Percentiles rank a stretch among this genome's conserved stretches.
These are phyloP conservation scores for Halisarca cf. caerulea DNA, from an alignment of 37 sponge, comb jelly and placozoan genomes.

Conservation along the genomic window DNA sequence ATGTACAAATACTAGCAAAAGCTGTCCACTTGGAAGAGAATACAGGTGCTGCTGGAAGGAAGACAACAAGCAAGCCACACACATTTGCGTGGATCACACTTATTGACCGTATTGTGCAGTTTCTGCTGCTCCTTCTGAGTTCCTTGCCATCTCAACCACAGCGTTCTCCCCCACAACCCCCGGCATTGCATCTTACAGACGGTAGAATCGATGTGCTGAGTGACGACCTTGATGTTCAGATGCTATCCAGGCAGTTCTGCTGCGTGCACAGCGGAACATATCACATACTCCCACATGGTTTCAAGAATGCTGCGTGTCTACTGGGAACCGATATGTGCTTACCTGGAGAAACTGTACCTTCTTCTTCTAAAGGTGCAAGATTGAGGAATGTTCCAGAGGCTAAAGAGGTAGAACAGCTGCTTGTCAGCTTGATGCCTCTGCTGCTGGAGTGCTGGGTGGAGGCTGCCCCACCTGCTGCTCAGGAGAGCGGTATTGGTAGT, in stretches of 20 bases:
- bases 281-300: not conserved
- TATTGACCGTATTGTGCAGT: not conserved
- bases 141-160: not conserved
- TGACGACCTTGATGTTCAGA: not conserved
- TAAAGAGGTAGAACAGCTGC: not conserved
- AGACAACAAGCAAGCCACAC: not conserved
- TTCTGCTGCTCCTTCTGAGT: not conserved
- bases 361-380: not conserved
- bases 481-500: not conserved
- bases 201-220: not conserved
- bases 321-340: not conserved
- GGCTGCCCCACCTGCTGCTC: not conserved
- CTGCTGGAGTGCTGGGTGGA: constrained; percentile 23
- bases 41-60: not conserved
- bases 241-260: no score
- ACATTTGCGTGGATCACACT: not conserved
- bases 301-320: not conserved
- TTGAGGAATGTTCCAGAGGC: not conserved
- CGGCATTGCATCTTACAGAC: not conserved
- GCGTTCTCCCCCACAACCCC: not conserved
- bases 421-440: constrained; percentile 2
- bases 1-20: not conserved
- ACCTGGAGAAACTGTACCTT: not conserved
- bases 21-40: not conserved
- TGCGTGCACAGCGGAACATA: not conserved